phyloP scores from a whole-genome alignment of 2,113 vertebrate genomes.

The Nanger granti region DNA sequence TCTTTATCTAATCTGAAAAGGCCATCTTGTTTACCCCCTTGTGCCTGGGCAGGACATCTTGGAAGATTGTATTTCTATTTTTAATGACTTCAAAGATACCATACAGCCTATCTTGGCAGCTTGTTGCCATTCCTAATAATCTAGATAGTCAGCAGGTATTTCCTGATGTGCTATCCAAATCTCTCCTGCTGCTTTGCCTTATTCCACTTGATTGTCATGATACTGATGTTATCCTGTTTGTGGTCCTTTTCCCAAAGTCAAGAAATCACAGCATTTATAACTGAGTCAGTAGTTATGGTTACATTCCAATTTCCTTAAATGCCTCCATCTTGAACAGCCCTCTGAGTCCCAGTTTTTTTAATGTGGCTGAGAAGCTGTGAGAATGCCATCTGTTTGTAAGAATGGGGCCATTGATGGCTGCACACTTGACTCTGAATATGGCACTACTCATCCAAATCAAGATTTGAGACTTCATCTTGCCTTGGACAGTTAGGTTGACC shows the following conservation, averaged over 20 bases:
- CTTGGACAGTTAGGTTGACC: not conserved
- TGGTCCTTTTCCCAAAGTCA: constrained; percentile 20
- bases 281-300: constrained; percentile 35
- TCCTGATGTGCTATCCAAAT: not conserved
- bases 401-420: constrained; percentile 16
- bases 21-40: not conserved
- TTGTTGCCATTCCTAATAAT: constrained; percentile 22
- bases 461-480: constrained; percentile 27
- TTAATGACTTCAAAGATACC: not conserved
- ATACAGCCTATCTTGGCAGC: not conserved
- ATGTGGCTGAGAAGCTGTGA: constrained; percentile 49
- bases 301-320: constrained; percentile 64
- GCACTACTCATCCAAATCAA: constrained; percentile 18
- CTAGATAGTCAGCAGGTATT: not conserved
- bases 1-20: not conserved
- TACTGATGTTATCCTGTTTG: not conserved
- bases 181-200: constrained; percentile 2
- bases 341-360: constrained; percentile 46
- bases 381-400: constrained; percentile 57
- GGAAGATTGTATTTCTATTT: not conserved
- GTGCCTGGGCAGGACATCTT: not conserved
- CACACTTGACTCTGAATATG: constrained; percentile 28
- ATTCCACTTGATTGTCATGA: constrained; percentile 2
- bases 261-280: constrained; percentile 32
- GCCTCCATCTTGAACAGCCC: constrained; percentile 36